phyloP scores from a whole-genome alignment of 2,888 invertebrate species.

The Pachycephus smyrnensis region DNA sequence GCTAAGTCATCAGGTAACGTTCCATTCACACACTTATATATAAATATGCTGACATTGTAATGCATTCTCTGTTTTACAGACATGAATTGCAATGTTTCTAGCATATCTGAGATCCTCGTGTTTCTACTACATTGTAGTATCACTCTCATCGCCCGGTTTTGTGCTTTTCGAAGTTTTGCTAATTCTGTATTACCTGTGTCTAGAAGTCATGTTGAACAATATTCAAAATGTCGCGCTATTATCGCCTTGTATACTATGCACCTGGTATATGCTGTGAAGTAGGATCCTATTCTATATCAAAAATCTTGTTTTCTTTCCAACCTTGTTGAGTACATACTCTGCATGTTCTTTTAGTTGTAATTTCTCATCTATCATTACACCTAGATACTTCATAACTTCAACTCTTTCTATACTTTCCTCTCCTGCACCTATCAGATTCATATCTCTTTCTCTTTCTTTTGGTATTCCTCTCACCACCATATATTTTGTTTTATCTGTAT shows the following conservation, averaged over 20 bases:
- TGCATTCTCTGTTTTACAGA: constrained; percentile 14
- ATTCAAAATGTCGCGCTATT: constrained; percentile 12
- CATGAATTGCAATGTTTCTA: constrained; percentile 17
- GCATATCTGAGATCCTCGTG: constrained; percentile 17
- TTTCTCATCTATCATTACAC: neutral
- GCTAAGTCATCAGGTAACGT: neutral
- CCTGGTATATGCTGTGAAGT: neutral
- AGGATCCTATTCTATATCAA: neutral
- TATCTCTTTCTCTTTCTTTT: too few species aligned
- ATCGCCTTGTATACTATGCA: constrained; percentile 11
- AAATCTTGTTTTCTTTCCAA: neutral
- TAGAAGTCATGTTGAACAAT: constrained; percentile 11
- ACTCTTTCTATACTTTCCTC: neutral
- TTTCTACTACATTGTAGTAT: constrained; percentile 19
- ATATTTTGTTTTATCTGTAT: too few species aligned
- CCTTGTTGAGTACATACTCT: neutral
- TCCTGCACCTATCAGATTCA: too few species aligned
- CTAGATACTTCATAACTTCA: neutral
- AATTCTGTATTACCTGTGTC: constrained; percentile 9
- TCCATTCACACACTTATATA: constrained; percentile 13
- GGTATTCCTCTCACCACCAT: too few species aligned
- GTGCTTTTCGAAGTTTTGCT: constrained; percentile 11
- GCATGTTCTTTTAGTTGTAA: neutral
- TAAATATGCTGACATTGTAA: constrained; percentile 17
- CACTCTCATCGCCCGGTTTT: constrained; percentile 19